These are phyloP conservation scores for Melikaiella ostensackeni DNA, from an alignment of 2,888 invertebrate species.

Conservation along the genomic window DNA sequence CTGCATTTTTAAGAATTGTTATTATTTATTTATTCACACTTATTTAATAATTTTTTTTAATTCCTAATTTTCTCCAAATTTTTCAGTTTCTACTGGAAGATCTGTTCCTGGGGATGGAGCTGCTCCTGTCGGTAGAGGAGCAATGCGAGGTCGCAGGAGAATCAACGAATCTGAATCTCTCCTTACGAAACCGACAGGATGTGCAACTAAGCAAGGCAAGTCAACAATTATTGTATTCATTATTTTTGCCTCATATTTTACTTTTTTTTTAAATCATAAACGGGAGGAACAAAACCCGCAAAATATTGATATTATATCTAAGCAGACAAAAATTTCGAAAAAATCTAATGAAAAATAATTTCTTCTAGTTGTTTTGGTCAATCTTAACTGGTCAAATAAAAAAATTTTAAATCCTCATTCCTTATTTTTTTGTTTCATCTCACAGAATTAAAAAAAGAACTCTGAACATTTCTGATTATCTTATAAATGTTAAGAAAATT, in stretches of 20 bases:
- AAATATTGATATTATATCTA: no score
- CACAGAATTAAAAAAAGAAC: no score
- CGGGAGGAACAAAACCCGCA: no score
- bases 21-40: not conserved
- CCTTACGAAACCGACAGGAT: not conserved
- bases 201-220: not conserved
- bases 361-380: no score
- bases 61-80: not conserved
- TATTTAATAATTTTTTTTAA: not conserved
- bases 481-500: no score
- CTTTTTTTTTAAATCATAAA: not conserved
- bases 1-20: not conserved
- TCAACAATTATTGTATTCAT: not conserved
- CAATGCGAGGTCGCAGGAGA: conserved; percentile 7
- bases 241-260: not conserved
- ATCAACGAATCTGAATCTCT: not conserved
- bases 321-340: no score
- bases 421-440: no score
- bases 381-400: no score
- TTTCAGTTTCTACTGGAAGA: not conserved
- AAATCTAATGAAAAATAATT: no score
- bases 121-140: not conserved
- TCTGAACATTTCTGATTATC: no score
- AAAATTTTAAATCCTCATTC: no score
- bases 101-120: not conserved